Evolutionary conservation across 2,113 vertebrate genomes (phyloP), one percentile per base, ranked within the genome.

Genomic region (Pluvianellus socialis): DNA sequence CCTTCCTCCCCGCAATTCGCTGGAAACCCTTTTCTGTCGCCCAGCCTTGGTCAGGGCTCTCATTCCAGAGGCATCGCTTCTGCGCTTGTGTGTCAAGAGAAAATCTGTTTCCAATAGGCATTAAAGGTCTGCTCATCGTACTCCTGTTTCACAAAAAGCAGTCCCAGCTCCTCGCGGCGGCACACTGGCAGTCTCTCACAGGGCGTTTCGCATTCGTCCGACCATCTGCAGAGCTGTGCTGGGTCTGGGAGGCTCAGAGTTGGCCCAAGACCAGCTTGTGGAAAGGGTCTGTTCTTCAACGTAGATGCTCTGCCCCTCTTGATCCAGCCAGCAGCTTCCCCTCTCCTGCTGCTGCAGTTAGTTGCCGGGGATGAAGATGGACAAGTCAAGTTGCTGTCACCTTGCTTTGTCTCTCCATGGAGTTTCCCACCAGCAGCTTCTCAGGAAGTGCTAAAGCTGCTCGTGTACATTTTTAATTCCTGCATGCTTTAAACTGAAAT

Each of bases 41-140:
- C 42, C 75, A 42, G 58, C 72, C 74, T 94, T 58, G 90, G 74
- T 93, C 65, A 62, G 96, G 92, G 58, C 63, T 88, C 83, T 94
- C 79, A 65, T 96, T 82, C 94, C 90, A 94, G 92, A 94, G 77
- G 86, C 94, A 93, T 90, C 52, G 19, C 23, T 91, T 95, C 93
- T 80, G 72, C 2, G 5, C 73, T 32, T 74, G 40, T 94, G 66
- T 91, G 73, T 96, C 68, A 70, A 84, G 66, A 42, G 38, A 88
- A 94, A 94, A 68, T 94, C 92, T 96, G 91, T 95, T 97, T 97
- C 91, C 92, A 97, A 92, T 93, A 94, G 96, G 91, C 24, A 2
- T 62, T 26, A 35, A 66, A 86, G 59, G 77, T 92, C 85, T 75
- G 70, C 75, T 75, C 72, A 6, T 96, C 35, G 5, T 61, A 56